phyloP scores from a whole-genome alignment of 2,888 invertebrate genomes.

The Mactromeris polynyma region DNA sequence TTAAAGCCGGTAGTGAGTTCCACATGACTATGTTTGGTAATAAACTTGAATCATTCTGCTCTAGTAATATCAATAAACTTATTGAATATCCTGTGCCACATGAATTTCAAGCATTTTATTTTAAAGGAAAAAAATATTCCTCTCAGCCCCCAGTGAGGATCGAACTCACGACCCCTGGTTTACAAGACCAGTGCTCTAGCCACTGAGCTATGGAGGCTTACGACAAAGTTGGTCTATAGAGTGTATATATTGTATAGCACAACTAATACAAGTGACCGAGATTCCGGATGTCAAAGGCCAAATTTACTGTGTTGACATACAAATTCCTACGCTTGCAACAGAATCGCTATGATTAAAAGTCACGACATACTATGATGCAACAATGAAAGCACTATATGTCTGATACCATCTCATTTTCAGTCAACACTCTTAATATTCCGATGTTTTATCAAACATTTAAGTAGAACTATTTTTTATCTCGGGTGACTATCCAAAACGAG shows the following conservation, averaged over 20 bases:
- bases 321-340: conserved; percentile 15
- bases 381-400: neutral
- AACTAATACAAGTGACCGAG: neutral
- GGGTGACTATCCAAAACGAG: conserved; percentile 71
- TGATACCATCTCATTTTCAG: neutral
- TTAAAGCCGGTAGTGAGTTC: neutral
- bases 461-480: conserved; percentile 51
- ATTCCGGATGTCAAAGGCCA: conserved; percentile 14
- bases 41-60: neutral
- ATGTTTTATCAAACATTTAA: neutral
- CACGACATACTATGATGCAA: neutral
- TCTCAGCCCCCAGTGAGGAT: conserved; percentile 15
- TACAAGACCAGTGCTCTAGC: conserved; percentile 30
- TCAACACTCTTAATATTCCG: neutral
- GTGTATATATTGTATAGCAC: neutral
- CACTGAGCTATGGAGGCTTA: conserved; percentile 37
- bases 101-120: neutral
- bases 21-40: neutral
- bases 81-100: too few relatives aligned
- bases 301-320: conserved; percentile 27
- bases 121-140: neutral
- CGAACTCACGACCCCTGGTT: conserved; percentile 31
- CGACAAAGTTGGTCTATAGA: neutral
- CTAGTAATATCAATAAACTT: too few relatives aligned
- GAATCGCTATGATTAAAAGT: neutral